Base-by-base conservation (phyloP, 2,888 invertebrate genomes). In the Macaria notata region DNA sequence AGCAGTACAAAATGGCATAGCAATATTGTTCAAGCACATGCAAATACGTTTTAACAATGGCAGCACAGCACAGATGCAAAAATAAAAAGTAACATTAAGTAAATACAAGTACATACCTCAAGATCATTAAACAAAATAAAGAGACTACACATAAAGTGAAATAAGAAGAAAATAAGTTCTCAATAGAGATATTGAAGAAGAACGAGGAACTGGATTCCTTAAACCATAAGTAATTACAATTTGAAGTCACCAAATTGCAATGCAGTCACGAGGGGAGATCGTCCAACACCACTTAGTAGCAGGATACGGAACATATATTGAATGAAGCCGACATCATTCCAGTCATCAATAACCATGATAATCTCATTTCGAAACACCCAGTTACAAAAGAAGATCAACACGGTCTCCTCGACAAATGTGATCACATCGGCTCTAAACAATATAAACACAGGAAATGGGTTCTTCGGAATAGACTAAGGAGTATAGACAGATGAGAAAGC, bases 181-280 rank as follows among this genome's bases (percentile, higher is more conserved):
- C 42, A 57, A 65, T 64, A 70, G 54, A 84, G 72, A 76, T 79
- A 78, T 74, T 84, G 87, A 88, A 88, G 88, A 88, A 87, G 77
- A 84, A 85, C 85, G 85, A 86, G 83, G 86, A 76, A 86, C 88
- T 90, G 88, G 89, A 87, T 88, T 88, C 89, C 90, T 88, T 86
- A 86, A 88, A 90, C 89, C 90, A 90, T 88, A 90, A 88, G 90
- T 86, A 79, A 84, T 90, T 90, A 90, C 90, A 88, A 86, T 90
- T 86, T 88, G 88, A 90, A 91, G 90, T 90, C 84, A 90, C 92
- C 91, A 91, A 89, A 84, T 87, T 87, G 85, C 84, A 91, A 92
- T 92, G 89, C 92, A 92, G 92, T 92, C 89, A 92, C 92, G 92
- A 92, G 92, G 89, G 90, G 92, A 92, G 92, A 92, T 92, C 86